phyloP scores from a whole-genome alignment of 2,888 invertebrate species.

The Aelia acuminata region DNA sequence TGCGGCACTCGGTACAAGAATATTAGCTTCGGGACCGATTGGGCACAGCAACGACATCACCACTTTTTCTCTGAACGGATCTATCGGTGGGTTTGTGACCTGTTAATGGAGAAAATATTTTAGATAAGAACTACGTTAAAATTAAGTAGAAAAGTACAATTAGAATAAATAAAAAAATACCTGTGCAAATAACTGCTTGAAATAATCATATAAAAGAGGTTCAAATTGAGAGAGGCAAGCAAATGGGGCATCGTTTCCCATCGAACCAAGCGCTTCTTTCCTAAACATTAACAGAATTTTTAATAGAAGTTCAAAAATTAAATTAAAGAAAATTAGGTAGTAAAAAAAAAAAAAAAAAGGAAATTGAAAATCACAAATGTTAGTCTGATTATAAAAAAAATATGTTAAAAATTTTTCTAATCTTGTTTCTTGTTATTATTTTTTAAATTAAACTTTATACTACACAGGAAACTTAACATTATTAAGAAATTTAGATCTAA shows the following conservation, averaged over 20 bases:
- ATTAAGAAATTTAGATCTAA: neutral
- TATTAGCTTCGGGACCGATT: conserved; percentile 95
- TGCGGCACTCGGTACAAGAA: conserved; percentile 88
- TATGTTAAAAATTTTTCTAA: conserved; percentile 17
- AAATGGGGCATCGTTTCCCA: conserved; percentile 99
- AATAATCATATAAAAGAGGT: conserved; percentile 96
- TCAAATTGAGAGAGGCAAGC: conserved; percentile 97
- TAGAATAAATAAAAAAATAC: conserved; percentile 69
- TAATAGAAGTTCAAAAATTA: neutral
- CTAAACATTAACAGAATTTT: conserved; percentile 71
- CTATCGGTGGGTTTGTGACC: conserved; percentile 98
- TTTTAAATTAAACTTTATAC: neutral
- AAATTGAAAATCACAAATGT: neutral
- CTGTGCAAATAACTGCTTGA: conserved; percentile 99
- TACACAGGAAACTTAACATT: neutral
- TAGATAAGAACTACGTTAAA: neutral
- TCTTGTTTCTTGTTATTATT: neutral
- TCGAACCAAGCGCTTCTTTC: conserved; percentile 98
- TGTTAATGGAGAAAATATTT: conserved; percentile 67
- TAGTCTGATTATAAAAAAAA: neutral
- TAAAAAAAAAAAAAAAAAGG: no score
- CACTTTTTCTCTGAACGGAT: conserved; percentile 98
- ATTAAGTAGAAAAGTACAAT: neutral
- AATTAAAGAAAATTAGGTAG: neutral
- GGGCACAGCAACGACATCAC: conserved; percentile 99